Conservation (phyloP, 2,888 invertebrate genomes). For the Drosophila demipolita region DNA sequence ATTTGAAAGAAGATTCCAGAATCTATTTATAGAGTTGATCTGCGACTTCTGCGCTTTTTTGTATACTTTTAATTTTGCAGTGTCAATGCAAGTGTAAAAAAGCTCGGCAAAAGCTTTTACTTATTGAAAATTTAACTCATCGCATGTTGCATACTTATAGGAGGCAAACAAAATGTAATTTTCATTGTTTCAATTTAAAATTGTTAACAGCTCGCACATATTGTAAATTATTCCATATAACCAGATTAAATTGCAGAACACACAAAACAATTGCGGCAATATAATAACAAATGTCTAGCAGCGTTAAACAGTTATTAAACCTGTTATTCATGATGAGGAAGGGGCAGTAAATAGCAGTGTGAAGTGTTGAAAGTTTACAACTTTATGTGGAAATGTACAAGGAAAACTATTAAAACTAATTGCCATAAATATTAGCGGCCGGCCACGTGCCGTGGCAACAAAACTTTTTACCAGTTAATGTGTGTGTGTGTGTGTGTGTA, state of each 20-base stretch:
- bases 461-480: constrained; percentile 45
- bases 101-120: constrained; percentile 2
- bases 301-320: constrained; percentile 54
- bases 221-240: background rate
- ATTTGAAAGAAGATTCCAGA: background rate
- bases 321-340: background rate
- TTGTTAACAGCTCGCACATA: background rate
- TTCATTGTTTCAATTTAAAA: background rate
- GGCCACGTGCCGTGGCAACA: constrained; percentile 61
- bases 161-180: background rate
- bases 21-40: background rate
- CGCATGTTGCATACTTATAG: constrained; percentile 35
- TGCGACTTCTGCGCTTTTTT: background rate
- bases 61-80: background rate
- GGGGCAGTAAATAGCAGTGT: constrained; percentile 1
- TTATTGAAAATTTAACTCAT: rapidly evolving
- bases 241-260: constrained; percentile 12
- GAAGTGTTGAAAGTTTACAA: constrained; percentile 52
- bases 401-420: constrained; percentile 78
- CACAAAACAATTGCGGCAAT: constrained; percentile 40
- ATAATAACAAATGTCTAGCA: constrained; percentile 61
- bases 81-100: background rate
- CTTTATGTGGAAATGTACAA: constrained; percentile 67
- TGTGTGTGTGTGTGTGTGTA: constrained; percentile 8
- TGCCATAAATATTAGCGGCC: constrained; percentile 77